phyloP scores from a whole-genome alignment of 1,140 invertebrate species.

The Papilio helenus region DNA sequence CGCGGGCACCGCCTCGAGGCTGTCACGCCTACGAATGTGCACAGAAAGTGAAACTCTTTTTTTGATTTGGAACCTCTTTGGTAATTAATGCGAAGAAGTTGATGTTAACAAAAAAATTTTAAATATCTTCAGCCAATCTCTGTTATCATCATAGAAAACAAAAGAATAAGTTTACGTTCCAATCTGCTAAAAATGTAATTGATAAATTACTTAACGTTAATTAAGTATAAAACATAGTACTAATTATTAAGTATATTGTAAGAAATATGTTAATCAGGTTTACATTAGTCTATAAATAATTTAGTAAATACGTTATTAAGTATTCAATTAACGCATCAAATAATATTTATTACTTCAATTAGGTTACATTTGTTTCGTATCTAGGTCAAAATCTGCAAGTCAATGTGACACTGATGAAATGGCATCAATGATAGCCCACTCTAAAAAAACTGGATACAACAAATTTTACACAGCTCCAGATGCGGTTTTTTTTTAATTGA shows the following conservation, averaged over 20 bases:
- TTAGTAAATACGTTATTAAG: constrained; percentile 6
- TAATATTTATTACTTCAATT: constrained; percentile 6
- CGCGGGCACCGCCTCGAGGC: constrained; percentile 57
- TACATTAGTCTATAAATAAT: background rate
- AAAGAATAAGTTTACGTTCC: too few relatives aligned
- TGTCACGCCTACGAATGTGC: constrained; percentile 64
- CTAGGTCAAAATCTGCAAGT: constrained; percentile 16
- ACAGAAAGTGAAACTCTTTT: constrained; percentile 68
- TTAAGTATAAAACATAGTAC: background rate
- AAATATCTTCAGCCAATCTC: background rate
- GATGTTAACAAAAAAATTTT: background rate
- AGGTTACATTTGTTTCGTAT: constrained; percentile 14
- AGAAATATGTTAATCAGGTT: background rate
- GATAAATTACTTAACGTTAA: too few relatives aligned
- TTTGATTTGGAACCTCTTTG: constrained; percentile 34
- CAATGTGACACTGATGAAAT: constrained; percentile 27
- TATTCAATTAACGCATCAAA: background rate
- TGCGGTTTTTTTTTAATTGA: constrained; percentile 5
- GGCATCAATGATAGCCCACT: constrained; percentile 4
- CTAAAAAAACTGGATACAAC: constrained; percentile 10
- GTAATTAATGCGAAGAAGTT: background rate
- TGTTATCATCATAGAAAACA: too few relatives aligned
- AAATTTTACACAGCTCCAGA: background rate
- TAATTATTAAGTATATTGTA: background rate
- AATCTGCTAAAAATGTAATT: too few relatives aligned